Conservation (phyloP, 2,888 invertebrate species). For the Pediacus dermestoides region DNA sequence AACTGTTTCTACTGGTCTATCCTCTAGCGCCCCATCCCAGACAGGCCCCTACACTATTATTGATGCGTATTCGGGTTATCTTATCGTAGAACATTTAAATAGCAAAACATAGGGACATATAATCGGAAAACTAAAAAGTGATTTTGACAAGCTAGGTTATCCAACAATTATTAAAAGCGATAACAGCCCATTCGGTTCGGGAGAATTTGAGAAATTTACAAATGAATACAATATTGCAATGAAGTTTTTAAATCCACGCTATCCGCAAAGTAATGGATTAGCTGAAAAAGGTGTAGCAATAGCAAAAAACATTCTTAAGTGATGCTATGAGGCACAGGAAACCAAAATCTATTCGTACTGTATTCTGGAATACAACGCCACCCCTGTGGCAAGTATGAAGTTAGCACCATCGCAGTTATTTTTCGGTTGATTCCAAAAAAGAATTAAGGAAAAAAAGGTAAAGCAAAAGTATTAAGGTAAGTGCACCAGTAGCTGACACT, state of each 20-base stretch:
- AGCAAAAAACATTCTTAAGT: neutral
- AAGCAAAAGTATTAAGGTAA: too few relatives aligned
- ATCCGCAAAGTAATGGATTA: too few relatives aligned
- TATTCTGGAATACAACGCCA: neutral
- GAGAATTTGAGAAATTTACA: neutral
- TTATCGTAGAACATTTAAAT: slow-evolving; percentile 1
- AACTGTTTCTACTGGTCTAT: too few relatives aligned
- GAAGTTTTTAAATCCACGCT: neutral
- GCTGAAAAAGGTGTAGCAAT: slow-evolving; percentile 1
- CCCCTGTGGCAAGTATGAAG: slow-evolving; percentile 3
- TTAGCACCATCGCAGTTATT: slow-evolving; percentile 1
- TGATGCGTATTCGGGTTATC: slow-evolving; percentile 2
- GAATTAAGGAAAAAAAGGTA: too few relatives aligned
- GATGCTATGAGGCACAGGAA: slow-evolving; percentile 3
- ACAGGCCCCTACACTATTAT: too few relatives aligned
- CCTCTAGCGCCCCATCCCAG: too few relatives aligned
- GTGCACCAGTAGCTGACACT: too few relatives aligned
- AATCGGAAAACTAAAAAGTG: neutral
- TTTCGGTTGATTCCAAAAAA: slow-evolving; percentile 1
- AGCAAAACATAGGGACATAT: neutral
- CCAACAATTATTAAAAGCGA: slow-evolving; percentile 2
- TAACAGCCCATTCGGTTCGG: slow-evolving; percentile 1
- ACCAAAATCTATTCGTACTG: neutral
- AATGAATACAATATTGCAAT: neutral
- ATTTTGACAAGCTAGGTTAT: slow-evolving; percentile 1